Evolutionary conservation across 2,797 vertebrate genomes (phyloP), one percentile per base, ranked within the genome.

Genomic region (Epinephelus coioides): DNA sequence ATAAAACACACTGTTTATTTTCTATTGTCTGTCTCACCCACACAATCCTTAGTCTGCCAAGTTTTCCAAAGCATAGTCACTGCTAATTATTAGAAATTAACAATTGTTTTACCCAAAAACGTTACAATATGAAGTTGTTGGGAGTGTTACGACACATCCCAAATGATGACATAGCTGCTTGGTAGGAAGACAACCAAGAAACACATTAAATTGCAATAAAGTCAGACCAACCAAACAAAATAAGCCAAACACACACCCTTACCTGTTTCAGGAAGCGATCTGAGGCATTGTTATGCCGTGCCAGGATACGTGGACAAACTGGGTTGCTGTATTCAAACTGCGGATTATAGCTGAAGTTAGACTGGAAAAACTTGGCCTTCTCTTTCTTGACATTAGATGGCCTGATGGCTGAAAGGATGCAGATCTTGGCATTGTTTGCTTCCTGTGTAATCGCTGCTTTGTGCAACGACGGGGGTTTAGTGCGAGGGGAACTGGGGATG

Each of bases 181-280:
- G 34, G 8, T 34, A 34, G 34, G 7, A 34, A 8, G 6, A 34
- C 34, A 34, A 6, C 40, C 40, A 10, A 43, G 11, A 53, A 62
- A 43, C 10, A 61, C 47, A 71, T 38, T 11, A 49, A 8, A 62
- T 25, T 56, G 25, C 25, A 27, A 6, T 11, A 7, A 9, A 23
- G 34, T 23, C 47, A 21, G 23, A 55, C 38, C 13, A 56, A 30
- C 13, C 50, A 60, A 44, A 40, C 3, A 5, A 47, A 47, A 13
- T 2, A 34, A 11, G 2, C 0, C 7, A 40, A 27, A 63, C 11
- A 44, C 55, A 40, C 9, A 30, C 1, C n/a, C 56, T 79, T 95
- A 98, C 98, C 97, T 98, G 98, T 64, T 96, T 96, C n/a, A 99
- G 96, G 82, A 99, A 99, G 44, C 92, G 95, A 74, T 97, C 95